Evolutionary conservation across 2,113 vertebrate genomes (phyloP), one percentile per base, ranked within the genome.

Genomic region (Erythrocercus mccallii): DNA sequence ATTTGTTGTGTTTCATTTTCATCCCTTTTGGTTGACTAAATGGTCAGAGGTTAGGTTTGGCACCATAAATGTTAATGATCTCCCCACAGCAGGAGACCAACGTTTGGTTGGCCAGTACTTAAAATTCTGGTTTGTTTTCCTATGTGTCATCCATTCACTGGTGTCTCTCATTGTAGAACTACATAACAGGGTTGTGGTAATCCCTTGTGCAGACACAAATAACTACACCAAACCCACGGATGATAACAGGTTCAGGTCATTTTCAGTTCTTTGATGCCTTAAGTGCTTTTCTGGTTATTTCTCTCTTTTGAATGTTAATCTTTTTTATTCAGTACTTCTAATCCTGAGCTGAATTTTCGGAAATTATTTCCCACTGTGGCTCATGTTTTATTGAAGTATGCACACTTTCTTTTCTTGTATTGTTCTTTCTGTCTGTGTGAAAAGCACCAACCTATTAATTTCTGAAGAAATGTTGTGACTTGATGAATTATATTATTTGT

Each of bases 161-260:
- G 10, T 60, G 56, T 58, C 18, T 74, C 65, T 84, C 65, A 57
- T 11, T 73, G 56, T 28, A 84, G 30, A 58, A 14, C 16, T 37
- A 6, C 0, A 0, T 38, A 50, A 37, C 17, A 22, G 9, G n/a
- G 10, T 30, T 80, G 20, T 45, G 9, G 33, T 65, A 73, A 84
- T 50, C 37, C 50, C 58, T 72, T 47, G 15, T 60, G n/a, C 65
- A 71, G 65, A 70, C 30, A 17, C 33, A 56, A 88, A 66, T 50
- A 58, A 42, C 44, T 47, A 21, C 27, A 74, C 5, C n/a, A 88
- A 90, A 77, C 21, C 4, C n/a, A 60, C 0, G 0, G 45, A 27
- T 57, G 61, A 47, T 22, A 83, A 65, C 8, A 53, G 9, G 9
- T 61, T 57, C 57, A 73, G n/a, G 33, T 65, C 30, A 24, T 73